Base-by-base conservation (phyloP, 2,797 vertebrate species). In the Nannoperca australis region DNA sequence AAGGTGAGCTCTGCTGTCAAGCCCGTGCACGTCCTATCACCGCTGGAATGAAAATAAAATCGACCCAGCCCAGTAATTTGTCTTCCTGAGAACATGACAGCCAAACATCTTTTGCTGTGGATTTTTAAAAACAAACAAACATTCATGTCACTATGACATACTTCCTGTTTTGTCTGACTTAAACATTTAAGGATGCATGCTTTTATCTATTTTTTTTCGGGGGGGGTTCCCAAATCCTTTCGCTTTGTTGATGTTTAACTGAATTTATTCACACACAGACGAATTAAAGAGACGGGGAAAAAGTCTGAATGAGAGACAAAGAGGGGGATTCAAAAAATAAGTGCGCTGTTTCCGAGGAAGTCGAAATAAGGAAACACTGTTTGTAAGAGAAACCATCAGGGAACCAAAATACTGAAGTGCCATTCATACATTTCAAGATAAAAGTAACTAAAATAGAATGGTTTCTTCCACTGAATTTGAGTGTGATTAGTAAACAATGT, bases 1-100 rank as follows among this genome's bases (percentile, higher is more conserved):
- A 22, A 14, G 70, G 66, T 65, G 38, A 84, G 63, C n/a, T 49
- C 50, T 60, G 58, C 42, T 34, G 68, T 73, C 69, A 69, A 68
- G 89, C 42, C 75, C 17, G 0, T 10, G 85, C 91, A 83, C 3
- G 90, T 76, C 73, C 24, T 4, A 70, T 65, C 40, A 30, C 27
- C 17, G 10, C 56, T 50, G 84, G 82, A 88, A 89, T 85, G 73
- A 85, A 83, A 84, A 82, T 30, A 75, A 75, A 70, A 60, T 38
- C 27, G 24, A 59, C n/a, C 24, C 50, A 59, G 38, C 2, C 12
- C 18, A 15, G 50, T 7, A 58, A 75, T 59, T 7, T 0, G 5
- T 36, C 40, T 55, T 50, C 2, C 42, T 9, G 27, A 20, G 38
- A 56, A 67, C 4, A 11, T 50, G 45, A 68, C 51, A 78, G 14